A percentile compares a stretch with the other conserved stretches of the same genome.
These are phyloP conservation scores for Sebastes itinus DNA, from an alignment of 2,797 vertebrate genomes.

Conservation along the genomic window DNA sequence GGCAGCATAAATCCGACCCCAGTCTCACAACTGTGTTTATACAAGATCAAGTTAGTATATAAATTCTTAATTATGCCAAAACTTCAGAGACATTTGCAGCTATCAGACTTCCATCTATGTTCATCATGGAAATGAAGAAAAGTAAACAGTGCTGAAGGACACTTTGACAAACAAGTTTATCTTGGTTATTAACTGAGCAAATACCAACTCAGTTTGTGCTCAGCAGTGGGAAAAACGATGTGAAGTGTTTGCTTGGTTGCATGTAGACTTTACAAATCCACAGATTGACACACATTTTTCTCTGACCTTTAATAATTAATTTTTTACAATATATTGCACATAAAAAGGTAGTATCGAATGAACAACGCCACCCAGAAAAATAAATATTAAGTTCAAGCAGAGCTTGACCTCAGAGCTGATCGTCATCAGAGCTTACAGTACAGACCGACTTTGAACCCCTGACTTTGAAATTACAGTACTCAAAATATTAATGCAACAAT, in stretches of 20 bases:
- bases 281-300: neutral
- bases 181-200: conserved; percentile 4
- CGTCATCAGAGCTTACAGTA: neutral
- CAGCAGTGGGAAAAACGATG: neutral
- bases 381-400: conserved; percentile 23
- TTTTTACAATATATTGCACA: conserved; percentile 54
- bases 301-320: conserved; percentile 24
- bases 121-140: neutral
- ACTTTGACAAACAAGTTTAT: neutral
- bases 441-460: neutral
- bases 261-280: neutral
- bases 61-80: neutral
- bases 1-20: neutral
- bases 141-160: conserved; percentile 3
- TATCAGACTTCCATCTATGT: neutral
- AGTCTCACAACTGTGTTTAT: neutral
- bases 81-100: neutral
- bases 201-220: neutral
- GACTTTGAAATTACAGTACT: neutral
- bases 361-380: conserved; percentile 24
- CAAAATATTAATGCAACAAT: neutral
- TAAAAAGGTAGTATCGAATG: neutral
- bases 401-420: neutral
- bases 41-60: neutral
- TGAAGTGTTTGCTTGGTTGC: neutral